Conservation (phyloP, 2,888 invertebrate genomes). For the Lampropteryx suffumata region DNA sequence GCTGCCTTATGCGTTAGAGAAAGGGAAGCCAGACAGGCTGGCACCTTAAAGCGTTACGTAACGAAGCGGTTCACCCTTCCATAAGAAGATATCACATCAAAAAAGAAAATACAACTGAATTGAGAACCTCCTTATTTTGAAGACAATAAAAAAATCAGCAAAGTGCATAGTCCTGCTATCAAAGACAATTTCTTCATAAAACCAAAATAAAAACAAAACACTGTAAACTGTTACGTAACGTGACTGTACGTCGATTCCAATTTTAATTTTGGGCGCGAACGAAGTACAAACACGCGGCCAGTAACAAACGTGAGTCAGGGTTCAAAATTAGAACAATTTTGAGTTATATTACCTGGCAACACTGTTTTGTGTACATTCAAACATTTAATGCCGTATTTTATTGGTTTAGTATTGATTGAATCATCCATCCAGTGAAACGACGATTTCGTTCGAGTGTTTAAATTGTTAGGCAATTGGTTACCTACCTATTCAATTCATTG, state of each 20-base stretch:
- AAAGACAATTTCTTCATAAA: background rate
- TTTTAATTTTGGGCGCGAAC: conserved; percentile 65
- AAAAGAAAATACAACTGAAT: no score
- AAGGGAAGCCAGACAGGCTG: no score
- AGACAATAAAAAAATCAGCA: background rate
- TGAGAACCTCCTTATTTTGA: no score
- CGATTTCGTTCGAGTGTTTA: background rate
- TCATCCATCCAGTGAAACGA: conserved; percentile 10
- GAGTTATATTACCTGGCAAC: conserved; percentile 62
- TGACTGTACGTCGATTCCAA: conserved; percentile 52
- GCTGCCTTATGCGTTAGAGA: no score
- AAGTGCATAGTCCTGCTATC: background rate
- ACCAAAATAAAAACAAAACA: conserved; percentile 36
- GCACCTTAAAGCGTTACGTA: no score
- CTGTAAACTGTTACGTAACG: conserved; percentile 52
- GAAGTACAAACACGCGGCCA: conserved; percentile 50
- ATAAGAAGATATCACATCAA: no score
- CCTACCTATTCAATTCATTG: background rate
- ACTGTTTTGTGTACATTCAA: conserved; percentile 34
- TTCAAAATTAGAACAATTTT: conserved; percentile 51
- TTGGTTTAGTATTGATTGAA: conserved; percentile 1
- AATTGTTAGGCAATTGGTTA: background rate
- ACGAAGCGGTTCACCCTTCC: no score
- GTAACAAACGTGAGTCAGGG: conserved; percentile 54
- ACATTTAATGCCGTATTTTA: conserved; percentile 20